phyloP scores from a whole-genome alignment of 1,140 invertebrate genomes.

The Pseudomyrmex gracilis region DNA sequence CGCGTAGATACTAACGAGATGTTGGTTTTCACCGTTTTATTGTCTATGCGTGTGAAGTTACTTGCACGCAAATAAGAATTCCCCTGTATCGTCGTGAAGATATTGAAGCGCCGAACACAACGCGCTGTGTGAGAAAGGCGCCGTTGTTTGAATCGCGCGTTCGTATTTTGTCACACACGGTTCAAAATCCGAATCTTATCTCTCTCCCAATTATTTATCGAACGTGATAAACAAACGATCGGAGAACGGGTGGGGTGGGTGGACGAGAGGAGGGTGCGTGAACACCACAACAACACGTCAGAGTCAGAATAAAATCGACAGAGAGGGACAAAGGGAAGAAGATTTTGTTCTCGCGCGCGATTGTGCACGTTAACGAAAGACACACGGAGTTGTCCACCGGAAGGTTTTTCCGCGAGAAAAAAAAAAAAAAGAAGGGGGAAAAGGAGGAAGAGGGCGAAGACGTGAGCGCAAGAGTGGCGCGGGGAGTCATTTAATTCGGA shows the following conservation, averaged over 20 bases:
- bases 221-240: no score
- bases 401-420: constrained; percentile 5
- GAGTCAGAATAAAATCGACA: no score
- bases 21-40: neutral
- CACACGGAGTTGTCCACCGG: constrained; percentile 6
- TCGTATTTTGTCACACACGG: no score
- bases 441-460: neutral
- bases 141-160: neutral
- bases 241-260: no score
- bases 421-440: constrained; percentile 33
- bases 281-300: no score
- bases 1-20: no score
- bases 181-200: no score
- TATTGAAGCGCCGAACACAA: neutral
- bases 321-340: no score
- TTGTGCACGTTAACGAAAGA: neutral
- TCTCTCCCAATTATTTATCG: no score
- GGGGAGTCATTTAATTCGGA: constrained; percentile 54
- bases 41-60: neutral
- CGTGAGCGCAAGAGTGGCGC: constrained; percentile 16
- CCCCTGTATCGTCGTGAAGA: neutral
- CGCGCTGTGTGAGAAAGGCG: neutral
- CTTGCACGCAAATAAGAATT: neutral
- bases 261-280: no score
- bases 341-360: neutral